Evolutionary conservation across 35 echinoderm and acorn worm genomes (phyloP), one percentile per base, ranked within the genome.

Genomic region (Anneissia japonica): DNA sequence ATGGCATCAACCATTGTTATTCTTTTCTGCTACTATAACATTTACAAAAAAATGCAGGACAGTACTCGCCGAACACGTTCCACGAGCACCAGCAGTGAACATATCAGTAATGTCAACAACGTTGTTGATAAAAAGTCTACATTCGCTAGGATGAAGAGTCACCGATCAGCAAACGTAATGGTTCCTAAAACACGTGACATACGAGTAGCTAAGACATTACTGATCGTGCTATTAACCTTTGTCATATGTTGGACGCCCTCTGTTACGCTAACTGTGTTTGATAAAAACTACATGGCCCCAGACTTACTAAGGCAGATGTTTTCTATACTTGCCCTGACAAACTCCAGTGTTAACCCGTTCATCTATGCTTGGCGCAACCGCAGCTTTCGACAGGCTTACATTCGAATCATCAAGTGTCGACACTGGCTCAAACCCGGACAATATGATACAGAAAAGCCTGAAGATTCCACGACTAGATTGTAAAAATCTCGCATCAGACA

Each of bases 331-430:
- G 87, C 87, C 14, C 37, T 89, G 7, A 38, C 87, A 11, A 79
- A 89, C 34, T 89, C 87, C 0, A 80, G 74, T 31, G 81, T 79
- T 74, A 89, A 89, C 33, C 87, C 87, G 29, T 32, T 89, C n/a
- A 89, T 89, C 33, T 89, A 89, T 83, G 87, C 87, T 16, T 79
- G 87, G 46, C 81, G 81, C 45, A 89, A 89, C 36, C 78, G 75
- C 29, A 31, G 81, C 32, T 89, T 89, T 38, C 30, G 87, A 83
- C 51, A 78, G 75, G 32, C 87, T 11, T 89, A 82, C 34, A 82
- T 79, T 37, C 75, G 82, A 40, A 41, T 82, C 19, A 51, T 89
- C 26, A 82, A 79, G 35, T 89, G 87, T 23, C 51, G 51, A 9
- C 51, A 64, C 51, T 64, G 51, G 51, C 26, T 64, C 10, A 64